A percentile compares a stretch with the other conserved stretches of the same genome.
These are phyloP conservation scores for Eupithecia inturbata DNA, from an alignment of 2,888 invertebrate species.

Conservation along the genomic window DNA sequence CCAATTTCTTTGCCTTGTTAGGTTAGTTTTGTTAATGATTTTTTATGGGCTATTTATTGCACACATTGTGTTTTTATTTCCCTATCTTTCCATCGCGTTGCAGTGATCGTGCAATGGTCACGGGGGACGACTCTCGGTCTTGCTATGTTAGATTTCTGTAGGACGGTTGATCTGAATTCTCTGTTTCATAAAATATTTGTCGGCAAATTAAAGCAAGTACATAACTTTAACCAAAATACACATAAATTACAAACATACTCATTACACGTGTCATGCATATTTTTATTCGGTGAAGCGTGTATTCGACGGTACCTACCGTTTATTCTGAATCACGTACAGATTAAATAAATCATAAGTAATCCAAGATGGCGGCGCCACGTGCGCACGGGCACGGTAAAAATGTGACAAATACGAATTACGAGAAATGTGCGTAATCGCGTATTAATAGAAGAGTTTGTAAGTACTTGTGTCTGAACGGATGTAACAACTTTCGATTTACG, in stretches of 20 bases:
- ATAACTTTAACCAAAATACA: background rate
- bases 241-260: background rate
- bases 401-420: conserved; percentile 64
- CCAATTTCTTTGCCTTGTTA: background rate
- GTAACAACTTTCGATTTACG: too few relatives aligned
- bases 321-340: conserved; percentile 19
- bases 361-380: conserved; percentile 31
- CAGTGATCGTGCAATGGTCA: background rate
- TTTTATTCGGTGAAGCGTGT: background rate
- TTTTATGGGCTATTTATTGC: background rate
- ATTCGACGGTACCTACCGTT: conserved; percentile 8
- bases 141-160: background rate
- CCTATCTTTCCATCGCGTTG: background rate
- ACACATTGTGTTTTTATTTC: background rate
- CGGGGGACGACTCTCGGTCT: background rate
- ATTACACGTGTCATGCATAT: background rate
- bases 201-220: background rate
- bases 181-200: background rate
- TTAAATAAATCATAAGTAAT: conserved; percentile 34
- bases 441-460: conserved; percentile 52
- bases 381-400: conserved; percentile 48
- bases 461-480: conserved; percentile 35
- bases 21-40: background rate
- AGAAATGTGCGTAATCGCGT: conserved; percentile 56
- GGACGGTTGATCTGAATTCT: background rate